Evolutionary conservation across 2,888 invertebrate species (phyloP).

Genomic region (Molorchus minor): DNA sequence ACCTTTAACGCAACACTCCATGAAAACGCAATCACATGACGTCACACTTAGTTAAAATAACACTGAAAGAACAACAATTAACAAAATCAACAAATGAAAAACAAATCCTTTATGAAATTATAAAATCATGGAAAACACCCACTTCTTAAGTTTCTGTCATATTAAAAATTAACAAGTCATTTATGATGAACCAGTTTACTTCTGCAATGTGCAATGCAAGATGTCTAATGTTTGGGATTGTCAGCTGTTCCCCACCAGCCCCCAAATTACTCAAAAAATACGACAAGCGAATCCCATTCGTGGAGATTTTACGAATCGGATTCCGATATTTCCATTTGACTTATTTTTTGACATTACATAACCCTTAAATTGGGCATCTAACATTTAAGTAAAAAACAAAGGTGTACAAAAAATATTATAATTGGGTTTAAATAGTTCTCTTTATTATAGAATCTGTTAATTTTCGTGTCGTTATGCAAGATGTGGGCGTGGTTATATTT

Average conservation of each 20-base stretch:
- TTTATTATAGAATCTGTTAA: neutral
- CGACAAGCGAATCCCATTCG: constrained; percentile 51
- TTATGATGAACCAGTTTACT: constrained; percentile 48
- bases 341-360: constrained; percentile 45
- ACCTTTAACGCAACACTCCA: constrained; percentile 57
- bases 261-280: constrained; percentile 39
- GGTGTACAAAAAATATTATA: neutral
- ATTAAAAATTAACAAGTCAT: constrained; percentile 50
- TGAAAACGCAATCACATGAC: constrained; percentile 63
- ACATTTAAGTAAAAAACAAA: constrained; percentile 31
- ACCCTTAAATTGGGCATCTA: constrained; percentile 44
- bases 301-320: too few relatives aligned
- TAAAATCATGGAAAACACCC: constrained; percentile 47
- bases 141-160: constrained; percentile 59
- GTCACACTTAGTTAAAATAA: constrained; percentile 59
- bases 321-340: too few relatives aligned
- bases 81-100: constrained; percentile 47
- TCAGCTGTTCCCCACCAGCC: constrained; percentile 61
- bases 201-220: constrained; percentile 59
- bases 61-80: constrained; percentile 49
- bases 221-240: constrained; percentile 61
- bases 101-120: constrained; percentile 43
- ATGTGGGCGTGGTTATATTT: constrained; percentile 43
- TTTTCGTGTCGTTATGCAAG: constrained; percentile 20
- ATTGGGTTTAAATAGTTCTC: neutral